A percentile compares a stretch with the other conserved stretches of the same genome.
Evolutionary conservation across 2,888 invertebrate species (phyloP).

Genomic region (Drosophila sordidula): DNA sequence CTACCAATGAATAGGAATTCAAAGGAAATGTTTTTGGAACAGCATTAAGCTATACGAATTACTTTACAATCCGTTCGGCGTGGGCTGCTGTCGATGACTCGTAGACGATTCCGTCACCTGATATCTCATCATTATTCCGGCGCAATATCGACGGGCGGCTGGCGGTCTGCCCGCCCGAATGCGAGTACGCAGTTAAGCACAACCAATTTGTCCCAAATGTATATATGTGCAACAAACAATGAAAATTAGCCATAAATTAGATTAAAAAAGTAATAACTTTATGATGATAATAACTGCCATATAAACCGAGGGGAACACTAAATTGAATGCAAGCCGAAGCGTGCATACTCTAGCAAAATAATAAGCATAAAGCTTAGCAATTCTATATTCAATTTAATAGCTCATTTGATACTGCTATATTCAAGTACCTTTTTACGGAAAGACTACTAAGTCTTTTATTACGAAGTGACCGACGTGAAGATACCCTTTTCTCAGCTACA

Average conservation of each 20-base stretch:
- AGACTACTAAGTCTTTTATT: too few species aligned
- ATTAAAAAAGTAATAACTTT: constrained; percentile 29
- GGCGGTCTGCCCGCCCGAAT: constrained; percentile 25
- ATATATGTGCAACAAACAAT: constrained; percentile 21
- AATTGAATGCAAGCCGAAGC: constrained; percentile 2
- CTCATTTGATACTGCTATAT: background rate
- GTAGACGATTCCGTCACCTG: constrained; percentile 24
- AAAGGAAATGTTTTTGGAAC: constrained; percentile 45
- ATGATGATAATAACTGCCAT: constrained; percentile 16
- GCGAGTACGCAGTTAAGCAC: constrained; percentile 28
- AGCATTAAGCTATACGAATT: constrained; percentile 34
- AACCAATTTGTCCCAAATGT: constrained; percentile 17
- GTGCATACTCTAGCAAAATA: background rate
- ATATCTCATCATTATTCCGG: constrained; percentile 27
- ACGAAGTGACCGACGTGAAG: too few species aligned
- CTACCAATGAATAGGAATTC: constrained; percentile 45
- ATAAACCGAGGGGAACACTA: background rate
- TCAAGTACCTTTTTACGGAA: too few species aligned
- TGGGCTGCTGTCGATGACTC: constrained; percentile 32
- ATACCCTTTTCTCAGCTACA: too few species aligned
- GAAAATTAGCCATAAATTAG: constrained; percentile 27
- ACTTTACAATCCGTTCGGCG: constrained; percentile 39
- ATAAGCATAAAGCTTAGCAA: background rate
- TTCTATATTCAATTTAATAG: background rate
- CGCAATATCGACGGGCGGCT: constrained; percentile 23